Evolutionary conservation across 2,888 invertebrate genomes (phyloP), one percentile per base, ranked within the genome.

Genomic region (Rhaphigaster nebulosa): DNA sequence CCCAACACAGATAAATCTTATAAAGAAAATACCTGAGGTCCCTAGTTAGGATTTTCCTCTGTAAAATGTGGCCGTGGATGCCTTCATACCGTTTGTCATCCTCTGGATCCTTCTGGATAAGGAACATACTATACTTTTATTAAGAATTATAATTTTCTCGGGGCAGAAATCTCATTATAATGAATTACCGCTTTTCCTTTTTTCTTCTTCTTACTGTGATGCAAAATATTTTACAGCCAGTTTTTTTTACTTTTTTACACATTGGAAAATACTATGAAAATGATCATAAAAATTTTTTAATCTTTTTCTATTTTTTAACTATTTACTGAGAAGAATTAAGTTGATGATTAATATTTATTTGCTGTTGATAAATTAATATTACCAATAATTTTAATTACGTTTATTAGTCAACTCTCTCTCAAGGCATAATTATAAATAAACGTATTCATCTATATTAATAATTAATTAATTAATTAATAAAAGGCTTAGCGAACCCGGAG

Each of bases 21-120:
- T 76, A 76, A 76, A 76, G 70, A 76, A 84, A 41, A 84, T 84
- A n/a, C 41, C 84, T 84, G 45, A n/a, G n/a, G 20, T 84, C 84
- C 45, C 13, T 45, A 15, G 41, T 84, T 84, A n/a, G 45, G 84
- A 50, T 45, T 84, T 84, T 50, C 45, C 45, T 84, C 84, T n/a
- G 84, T 45, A n/a, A 84, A 84, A 84, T 84, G 84, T 84, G 84
- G n/a, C n/a, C 45, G n/a, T 15, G 70, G 45, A 84, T 84, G 12
- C 84, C n/a, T 84, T 45, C 45, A 45, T 41, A n/a, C n/a, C 41
- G 84, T 84, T 45, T 84, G 84, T 84, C 84, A 84, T 84, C 45
- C 84, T n/a, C 8, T n/a, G n/a, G 34, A 84, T 76, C 70, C 70
- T 76, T 23, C 15, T 20, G 70, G 70, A 76, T 76, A 38, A 38